Conservation (phyloP, 1,140 invertebrate species). For the Aporrectodea caliginosa region DNA sequence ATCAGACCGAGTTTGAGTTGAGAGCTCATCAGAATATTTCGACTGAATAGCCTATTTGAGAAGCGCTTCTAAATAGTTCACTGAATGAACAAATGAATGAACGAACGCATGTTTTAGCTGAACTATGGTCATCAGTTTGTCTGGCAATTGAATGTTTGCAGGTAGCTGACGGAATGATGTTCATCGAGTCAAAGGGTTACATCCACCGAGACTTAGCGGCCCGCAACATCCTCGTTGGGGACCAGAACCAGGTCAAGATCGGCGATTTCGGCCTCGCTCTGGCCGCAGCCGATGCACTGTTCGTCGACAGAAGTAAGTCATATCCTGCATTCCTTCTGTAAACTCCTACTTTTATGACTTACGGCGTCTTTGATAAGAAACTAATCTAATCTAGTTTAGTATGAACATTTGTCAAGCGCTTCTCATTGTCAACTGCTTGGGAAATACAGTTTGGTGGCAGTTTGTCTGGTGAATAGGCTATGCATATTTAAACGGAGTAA, state of each 20-base stretch:
- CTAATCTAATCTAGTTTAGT: no score
- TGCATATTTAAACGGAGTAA: no score
- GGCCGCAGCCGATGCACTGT: background rate
- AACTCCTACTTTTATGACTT: no score
- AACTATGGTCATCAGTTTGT: background rate
- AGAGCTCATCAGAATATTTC: no score
- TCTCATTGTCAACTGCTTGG: no score
- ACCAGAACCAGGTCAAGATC: slow-evolving; percentile 83
- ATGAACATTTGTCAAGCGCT: no score
- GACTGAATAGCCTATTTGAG: no score
- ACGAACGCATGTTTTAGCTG: background rate
- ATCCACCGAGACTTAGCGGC: slow-evolving; percentile 57
- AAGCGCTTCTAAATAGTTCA: background rate
- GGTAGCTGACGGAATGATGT: slow-evolving; percentile 77
- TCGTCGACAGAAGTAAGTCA: background rate
- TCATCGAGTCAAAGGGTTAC: slow-evolving; percentile 79
- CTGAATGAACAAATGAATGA: background rate
- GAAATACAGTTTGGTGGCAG: no score
- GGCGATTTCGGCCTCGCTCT: slow-evolving; percentile 94
- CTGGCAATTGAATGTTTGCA: slow-evolving; percentile 50
- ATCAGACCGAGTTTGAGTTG: no score
- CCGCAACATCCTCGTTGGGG: slow-evolving; percentile 79
- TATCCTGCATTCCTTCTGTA: background rate
- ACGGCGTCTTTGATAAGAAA: no score
- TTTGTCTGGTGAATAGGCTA: no score